Base-by-base conservation (phyloP, 2,888 invertebrate genomes). In the Tipula confusa region DNA sequence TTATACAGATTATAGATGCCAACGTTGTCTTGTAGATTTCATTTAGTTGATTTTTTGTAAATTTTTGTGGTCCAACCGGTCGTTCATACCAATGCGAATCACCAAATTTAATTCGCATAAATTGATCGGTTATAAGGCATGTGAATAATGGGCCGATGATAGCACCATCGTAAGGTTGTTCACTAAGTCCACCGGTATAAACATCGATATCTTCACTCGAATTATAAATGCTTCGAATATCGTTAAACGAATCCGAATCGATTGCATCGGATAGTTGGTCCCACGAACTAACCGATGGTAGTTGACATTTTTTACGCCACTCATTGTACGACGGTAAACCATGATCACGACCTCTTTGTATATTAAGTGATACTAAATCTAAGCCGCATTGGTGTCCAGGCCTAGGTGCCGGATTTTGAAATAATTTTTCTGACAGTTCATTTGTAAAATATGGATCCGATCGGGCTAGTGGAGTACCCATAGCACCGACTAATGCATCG, bases 41-140 rank as follows among this genome's bases (percentile, higher is more conserved):
- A 0, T 90, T 89, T 15, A 98, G 90, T 92, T 98, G 98, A 64
- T 92, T 94, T 87, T 90, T 87, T 0, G 93, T 93, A 86, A 96
- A 96, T 3, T 92, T 92, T 84, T 94, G 92, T 0, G 92, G 91
- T 38, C 91, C 89, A 84, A 93, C 91, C 0, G 90, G 89, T 38
- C 93, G 93, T 88, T 98, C 97, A 87, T 97, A 97, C 96, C 97
- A 98, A 90, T 93, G 96, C 82, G 97, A 91, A 89, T 98, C 98
- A 0, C 95, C 97, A 79, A 90, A 88, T 90, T 96, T 96, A 29
- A 96, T 88, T 82, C 96, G 90, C 18, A 93, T 88, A 90, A 97
- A 98, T 90, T 98, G 97, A 90, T 96, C 95, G 0, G 94, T 92
- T 82, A 98, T 91, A 85, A 98, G 91, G 87, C 97, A 98, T 18